phyloP scores from a whole-genome alignment of 1,140 invertebrate species.

The Diprion similis region DNA sequence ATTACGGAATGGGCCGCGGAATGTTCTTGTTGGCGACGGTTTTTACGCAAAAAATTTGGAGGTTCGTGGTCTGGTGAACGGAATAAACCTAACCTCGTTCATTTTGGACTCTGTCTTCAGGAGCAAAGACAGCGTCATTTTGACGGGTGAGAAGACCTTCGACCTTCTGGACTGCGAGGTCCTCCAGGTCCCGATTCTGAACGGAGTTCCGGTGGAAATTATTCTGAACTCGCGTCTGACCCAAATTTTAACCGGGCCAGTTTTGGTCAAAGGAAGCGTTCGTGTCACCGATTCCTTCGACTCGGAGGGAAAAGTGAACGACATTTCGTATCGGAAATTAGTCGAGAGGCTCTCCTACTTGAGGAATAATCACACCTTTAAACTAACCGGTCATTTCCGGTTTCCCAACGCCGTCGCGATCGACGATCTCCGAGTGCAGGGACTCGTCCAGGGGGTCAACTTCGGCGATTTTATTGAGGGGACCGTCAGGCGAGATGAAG shows the following conservation, averaged over 20 bases:
- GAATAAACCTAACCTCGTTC: slow-evolving; percentile 36
- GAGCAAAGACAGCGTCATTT: slow-evolving; percentile 30
- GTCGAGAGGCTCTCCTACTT: slow-evolving; percentile 22
- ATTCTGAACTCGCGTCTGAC: slow-evolving; percentile 35
- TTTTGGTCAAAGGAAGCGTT: slow-evolving; percentile 32
- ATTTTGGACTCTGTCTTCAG: slow-evolving; percentile 39
- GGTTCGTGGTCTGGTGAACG: slow-evolving; percentile 38
- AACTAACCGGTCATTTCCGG: slow-evolving; percentile 33
- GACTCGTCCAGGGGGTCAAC: slow-evolving; percentile 30
- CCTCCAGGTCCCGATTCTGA: slow-evolving; percentile 33
- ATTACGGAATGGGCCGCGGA: slow-evolving; percentile 22
- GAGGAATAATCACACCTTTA: slow-evolving; percentile 25
- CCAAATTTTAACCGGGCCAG: slow-evolving; percentile 39
- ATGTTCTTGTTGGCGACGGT: slow-evolving; percentile 34
- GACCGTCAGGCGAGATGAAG: slow-evolving; percentile 29
- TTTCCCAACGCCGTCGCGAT: slow-evolving; percentile 30
- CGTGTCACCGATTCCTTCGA: slow-evolving; percentile 34
- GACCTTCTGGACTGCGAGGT: slow-evolving; percentile 23
- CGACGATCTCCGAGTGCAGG: slow-evolving; percentile 31
- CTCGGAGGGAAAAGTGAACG: slow-evolving; percentile 35
- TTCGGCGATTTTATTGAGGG: slow-evolving; percentile 31
- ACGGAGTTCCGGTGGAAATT: slow-evolving; percentile 32
- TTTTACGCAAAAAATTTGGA: slow-evolving; percentile 35
- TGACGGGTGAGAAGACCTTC: slow-evolving; percentile 35
- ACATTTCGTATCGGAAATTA: slow-evolving; percentile 30